Conservation (phyloP, 2,888 invertebrate genomes). For the Uropetala carovei region DNA sequence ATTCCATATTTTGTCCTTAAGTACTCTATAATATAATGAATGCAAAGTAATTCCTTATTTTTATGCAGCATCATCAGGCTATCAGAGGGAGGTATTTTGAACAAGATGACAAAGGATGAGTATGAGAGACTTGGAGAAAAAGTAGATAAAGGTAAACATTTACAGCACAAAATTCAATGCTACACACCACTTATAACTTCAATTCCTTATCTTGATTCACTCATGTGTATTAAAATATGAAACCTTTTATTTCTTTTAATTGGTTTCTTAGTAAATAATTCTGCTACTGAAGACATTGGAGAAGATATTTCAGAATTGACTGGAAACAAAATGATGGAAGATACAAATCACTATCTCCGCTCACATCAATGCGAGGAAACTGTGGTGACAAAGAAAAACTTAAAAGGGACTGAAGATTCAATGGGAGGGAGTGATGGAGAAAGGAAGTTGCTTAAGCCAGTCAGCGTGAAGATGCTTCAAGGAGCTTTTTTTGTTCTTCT, state of each 20-base stretch:
- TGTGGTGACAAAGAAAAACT: slow-evolving; percentile 15
- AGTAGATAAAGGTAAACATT: slow-evolving; percentile 70
- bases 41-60: neutral
- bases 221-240: neutral
- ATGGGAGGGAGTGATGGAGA: slow-evolving; percentile 66
- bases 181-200: neutral
- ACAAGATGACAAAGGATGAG: slow-evolving; percentile 86
- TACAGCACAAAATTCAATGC: neutral
- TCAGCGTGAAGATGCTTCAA: slow-evolving; percentile 84
- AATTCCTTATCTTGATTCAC: neutral
- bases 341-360: neutral
- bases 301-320: slow-evolving; percentile 72
- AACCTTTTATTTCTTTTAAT: neutral
- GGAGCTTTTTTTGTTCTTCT: slow-evolving; percentile 85
- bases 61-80: slow-evolving; percentile 81
- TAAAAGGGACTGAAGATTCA: slow-evolving; percentile 67
- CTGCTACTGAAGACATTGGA: slow-evolving; percentile 74
- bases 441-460: slow-evolving; percentile 75
- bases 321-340: neutral
- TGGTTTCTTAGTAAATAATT: slow-evolving; percentile 68
- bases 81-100: slow-evolving; percentile 86
- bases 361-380: slow-evolving; percentile 8
- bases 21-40: neutral
- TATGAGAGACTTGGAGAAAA: slow-evolving; percentile 83
- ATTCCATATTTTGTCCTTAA: neutral